A percentile compares a stretch with the other conserved stretches of the same genome.
Evolutionary conservation across 2,888 invertebrate genomes (phyloP).

Genomic region (Malthinus flaveolus): DNA sequence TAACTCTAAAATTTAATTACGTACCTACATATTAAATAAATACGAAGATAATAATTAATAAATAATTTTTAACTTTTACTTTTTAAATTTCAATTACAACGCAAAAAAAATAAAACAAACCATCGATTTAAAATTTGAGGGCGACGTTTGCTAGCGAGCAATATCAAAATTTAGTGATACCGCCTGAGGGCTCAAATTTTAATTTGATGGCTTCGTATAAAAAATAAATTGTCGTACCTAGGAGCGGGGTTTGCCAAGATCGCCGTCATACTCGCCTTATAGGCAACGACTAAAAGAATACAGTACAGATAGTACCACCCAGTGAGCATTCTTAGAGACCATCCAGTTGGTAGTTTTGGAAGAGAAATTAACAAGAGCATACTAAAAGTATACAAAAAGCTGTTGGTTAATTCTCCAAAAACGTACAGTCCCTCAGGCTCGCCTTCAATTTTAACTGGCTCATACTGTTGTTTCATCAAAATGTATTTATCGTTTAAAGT

Average conservation of each 20-base stretch:
- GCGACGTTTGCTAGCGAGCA: no score
- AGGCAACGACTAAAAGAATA: conserved; percentile 76
- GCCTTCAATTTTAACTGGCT: conserved; percentile 40
- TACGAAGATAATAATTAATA: neutral
- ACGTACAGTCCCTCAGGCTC: conserved; percentile 63
- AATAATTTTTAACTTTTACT: neutral
- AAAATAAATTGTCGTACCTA: conserved; percentile 58
- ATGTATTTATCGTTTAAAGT: conserved; percentile 45
- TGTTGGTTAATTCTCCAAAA: conserved; percentile 73
- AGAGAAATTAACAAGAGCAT: conserved; percentile 80
- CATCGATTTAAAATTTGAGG: no score
- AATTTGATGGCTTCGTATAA: no score
- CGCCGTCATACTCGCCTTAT: conserved; percentile 83
- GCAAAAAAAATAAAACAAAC: no score
- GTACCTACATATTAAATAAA: neutral
- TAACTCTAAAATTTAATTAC: conserved; percentile 60
- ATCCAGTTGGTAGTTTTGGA: conserved; percentile 75
- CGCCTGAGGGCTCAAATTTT: no score
- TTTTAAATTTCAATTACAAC: no score
- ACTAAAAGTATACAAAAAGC: conserved; percentile 77
- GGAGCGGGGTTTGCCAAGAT: conserved; percentile 78
- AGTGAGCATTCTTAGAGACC: conserved; percentile 79
- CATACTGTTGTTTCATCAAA: conserved; percentile 45
- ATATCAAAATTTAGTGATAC: no score
- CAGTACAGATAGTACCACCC: conserved; percentile 90